Base-by-base conservation (phyloP, 2,113 vertebrate genomes). In the Rhinichthys klamathensis region DNA sequence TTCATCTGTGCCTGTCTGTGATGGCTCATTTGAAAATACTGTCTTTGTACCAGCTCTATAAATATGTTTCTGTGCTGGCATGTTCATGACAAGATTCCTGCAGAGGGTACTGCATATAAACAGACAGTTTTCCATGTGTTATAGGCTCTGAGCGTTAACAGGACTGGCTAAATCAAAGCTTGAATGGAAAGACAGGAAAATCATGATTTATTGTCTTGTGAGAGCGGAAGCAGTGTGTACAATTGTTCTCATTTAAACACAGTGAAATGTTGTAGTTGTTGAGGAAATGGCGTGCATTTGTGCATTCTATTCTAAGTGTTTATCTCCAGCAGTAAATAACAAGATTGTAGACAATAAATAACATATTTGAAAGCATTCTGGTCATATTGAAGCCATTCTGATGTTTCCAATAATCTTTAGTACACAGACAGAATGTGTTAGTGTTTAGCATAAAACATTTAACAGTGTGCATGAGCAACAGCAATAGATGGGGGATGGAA, bases 401-500 rank as follows among this genome's bases (percentile, higher is more conserved):
- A 44, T 80, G 78, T 80, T 65, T 80, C 46, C n/a, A 46, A 18
- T 46, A 58, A 46, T 44, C 58, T 82, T 12, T 49, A 61, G 83
- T 60, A 51, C 60, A 87, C 41, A 18, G 58, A 56, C 73, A 85
- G 72, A 44, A 82, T 41, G 44, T 41, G 72, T 73, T 44, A 46
- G 30, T 65, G 32, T 83, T 81, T 67, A 69, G 44, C 80, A 69
- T 83, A 56, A 72, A 72, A 72, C 81, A 83, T 83, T 73, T 83
- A 72, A 23, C 32, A 72, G 12, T 41, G 65, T 41, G 58, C 79
- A 56, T 67, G 44, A 30, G 35, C 70, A 86, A 70, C 10, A 23
- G 25, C 74, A 77, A 51, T 67, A 85, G 18, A 58, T 61, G 84
- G 90, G 86, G 88, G 80, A 70, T 84, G 82, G 78, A 90, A 13